Conservation (phyloP, 2,888 invertebrate genomes). For the Drosophila borealis region DNA sequence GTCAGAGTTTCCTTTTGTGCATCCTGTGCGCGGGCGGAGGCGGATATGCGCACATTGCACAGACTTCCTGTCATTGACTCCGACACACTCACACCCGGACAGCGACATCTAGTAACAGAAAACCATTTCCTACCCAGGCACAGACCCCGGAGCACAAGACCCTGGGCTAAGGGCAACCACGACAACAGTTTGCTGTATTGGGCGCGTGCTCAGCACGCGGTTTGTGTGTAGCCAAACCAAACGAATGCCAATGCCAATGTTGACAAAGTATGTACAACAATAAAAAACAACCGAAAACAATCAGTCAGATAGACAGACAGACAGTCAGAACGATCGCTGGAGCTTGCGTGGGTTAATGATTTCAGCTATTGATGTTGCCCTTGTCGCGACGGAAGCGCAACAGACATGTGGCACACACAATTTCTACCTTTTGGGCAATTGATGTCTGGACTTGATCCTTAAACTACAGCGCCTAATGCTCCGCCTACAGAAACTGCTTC, state of each 20-base stretch:
- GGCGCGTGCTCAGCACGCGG: conserved; percentile 65
- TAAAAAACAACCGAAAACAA: conserved; percentile 37
- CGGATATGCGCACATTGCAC: conserved; percentile 76
- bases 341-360: conserved; percentile 40
- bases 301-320: conserved; percentile 28
- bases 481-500: background rate
- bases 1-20: conserved; percentile 69
- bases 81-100: conserved; percentile 15
- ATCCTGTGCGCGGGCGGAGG: conserved; percentile 76
- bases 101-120: conserved; percentile 63
- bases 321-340: conserved; percentile 5
- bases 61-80: conserved; percentile 78
- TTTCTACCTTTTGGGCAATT: conserved; percentile 20
- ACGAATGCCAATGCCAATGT: conserved; percentile 50
- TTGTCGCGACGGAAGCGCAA: conserved; percentile 40
- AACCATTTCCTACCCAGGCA: conserved; percentile 63
- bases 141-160: conserved; percentile 1
- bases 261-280: conserved; percentile 40
- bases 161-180: conserved; percentile 32
- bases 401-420: conserved; percentile 32
- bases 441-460: conserved; percentile 9
- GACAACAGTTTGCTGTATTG: conserved; percentile 11
- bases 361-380: conserved; percentile 33
- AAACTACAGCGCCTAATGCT: too few species aligned
- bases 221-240: conserved; percentile 18